Conservation (phyloP, 30 jellyfish, hydroid and myxozoan genomes). For the Aurelia aurita region DNA sequence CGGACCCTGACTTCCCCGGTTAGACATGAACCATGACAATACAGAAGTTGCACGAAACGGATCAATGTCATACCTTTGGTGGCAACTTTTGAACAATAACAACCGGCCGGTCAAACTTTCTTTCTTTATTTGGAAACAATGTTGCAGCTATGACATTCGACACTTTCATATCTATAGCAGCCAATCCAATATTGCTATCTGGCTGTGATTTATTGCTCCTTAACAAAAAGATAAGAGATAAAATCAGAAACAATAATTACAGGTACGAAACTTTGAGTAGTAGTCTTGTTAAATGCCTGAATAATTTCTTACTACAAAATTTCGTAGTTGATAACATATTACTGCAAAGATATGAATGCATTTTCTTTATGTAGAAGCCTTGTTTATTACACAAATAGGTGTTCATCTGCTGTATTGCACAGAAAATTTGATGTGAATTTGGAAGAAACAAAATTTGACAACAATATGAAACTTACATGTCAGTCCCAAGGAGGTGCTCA, state of each 20-base stretch:
- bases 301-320: no score
- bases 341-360: no score
- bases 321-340: no score
- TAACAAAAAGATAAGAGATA: not conserved
- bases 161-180: not conserved
- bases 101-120: constrained; percentile 66
- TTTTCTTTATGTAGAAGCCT: no score
- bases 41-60: not conserved
- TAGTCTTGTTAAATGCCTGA: no score
- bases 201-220: constrained; percentile 17
- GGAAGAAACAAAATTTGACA: not conserved
- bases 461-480: not conserved
- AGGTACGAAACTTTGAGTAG: no score
- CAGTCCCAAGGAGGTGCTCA: constrained; percentile 47
- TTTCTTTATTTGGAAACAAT: constrained; percentile 39
- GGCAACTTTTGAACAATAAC: constrained; percentile 49
- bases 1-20: no score
- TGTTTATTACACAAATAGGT: no score
- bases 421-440: not conserved
- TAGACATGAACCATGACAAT: not conserved
- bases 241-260: not conserved
- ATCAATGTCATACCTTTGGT: not conserved
- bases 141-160: constrained; percentile 74
- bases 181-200: not conserved
- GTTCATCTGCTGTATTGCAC: not conserved